Conservation (phyloP, 1,140 invertebrate genomes). For the Rhizoglyphus robini region DNA sequence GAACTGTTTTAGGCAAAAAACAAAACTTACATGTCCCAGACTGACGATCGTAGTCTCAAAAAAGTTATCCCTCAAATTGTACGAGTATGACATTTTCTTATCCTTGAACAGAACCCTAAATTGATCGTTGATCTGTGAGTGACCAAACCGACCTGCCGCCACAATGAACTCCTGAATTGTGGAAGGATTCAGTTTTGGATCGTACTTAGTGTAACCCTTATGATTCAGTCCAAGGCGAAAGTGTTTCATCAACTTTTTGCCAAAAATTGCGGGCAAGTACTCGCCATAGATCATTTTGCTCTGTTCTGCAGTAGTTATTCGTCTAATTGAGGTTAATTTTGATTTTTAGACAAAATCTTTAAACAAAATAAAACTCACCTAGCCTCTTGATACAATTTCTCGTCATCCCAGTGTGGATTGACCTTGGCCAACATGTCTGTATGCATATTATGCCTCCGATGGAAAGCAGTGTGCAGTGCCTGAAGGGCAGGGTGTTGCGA, state of each 20-base stretch:
- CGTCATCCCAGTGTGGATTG: slow-evolving; percentile 39
- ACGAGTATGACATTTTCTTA: slow-evolving; percentile 9
- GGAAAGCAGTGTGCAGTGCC: slow-evolving; percentile 43
- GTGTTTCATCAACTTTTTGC: slow-evolving; percentile 33
- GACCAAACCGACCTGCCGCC: slow-evolving; percentile 17
- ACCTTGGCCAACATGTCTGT: slow-evolving; percentile 30
- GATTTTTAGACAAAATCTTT: neutral
- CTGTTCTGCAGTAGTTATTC: slow-evolving; percentile 48
- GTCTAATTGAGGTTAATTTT: no score
- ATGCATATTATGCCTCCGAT: slow-evolving; percentile 33
- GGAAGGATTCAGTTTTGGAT: slow-evolving; percentile 41
- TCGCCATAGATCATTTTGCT: slow-evolving; percentile 72
- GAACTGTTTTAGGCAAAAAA: neutral
- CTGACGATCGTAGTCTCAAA: slow-evolving; percentile 19
- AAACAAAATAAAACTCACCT: slow-evolving; percentile 27
- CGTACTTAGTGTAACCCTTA: slow-evolving; percentile 35
- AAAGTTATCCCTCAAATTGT: slow-evolving; percentile 18
- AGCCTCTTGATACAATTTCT: slow-evolving; percentile 42
- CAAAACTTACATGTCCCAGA: slow-evolving; percentile 20
- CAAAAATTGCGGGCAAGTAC: slow-evolving; percentile 50
- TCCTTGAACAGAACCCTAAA: slow-evolving; percentile 18
- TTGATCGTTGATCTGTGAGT: slow-evolving; percentile 17
- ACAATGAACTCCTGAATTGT: slow-evolving; percentile 49
- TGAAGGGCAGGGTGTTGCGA: slow-evolving; percentile 45
- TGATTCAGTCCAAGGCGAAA: slow-evolving; percentile 20